Percentiles rank a stretch among this genome's conserved stretches.
Conservation (phyloP, 1,140 invertebrate species). For the Saccostrea echinata region DNA sequence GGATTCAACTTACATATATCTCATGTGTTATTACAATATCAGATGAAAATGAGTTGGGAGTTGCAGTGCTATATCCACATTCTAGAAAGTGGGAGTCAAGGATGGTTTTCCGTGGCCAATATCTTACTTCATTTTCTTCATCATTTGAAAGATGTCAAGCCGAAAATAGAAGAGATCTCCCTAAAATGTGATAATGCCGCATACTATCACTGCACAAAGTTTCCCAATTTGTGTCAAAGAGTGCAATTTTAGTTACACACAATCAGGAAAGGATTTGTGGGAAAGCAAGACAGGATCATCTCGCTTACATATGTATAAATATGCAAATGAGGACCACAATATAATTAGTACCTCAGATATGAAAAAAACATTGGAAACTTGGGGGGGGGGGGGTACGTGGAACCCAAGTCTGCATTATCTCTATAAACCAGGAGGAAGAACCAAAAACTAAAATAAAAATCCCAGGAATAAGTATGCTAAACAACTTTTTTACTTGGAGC, state of each 20-base stretch:
- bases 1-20: not conserved
- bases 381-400: slow-evolving; percentile 34
- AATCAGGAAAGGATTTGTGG: slow-evolving; percentile 51
- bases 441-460: slow-evolving; percentile 4
- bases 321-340: slow-evolving; percentile 44
- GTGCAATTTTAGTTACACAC: slow-evolving; percentile 49
- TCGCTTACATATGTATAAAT: slow-evolving; percentile 39
- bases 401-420: not conserved
- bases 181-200: slow-evolving; percentile 47
- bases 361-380: slow-evolving; percentile 40
- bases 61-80: slow-evolving; percentile 21
- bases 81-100: not conserved
- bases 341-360: slow-evolving; percentile 18
- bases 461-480: slow-evolving; percentile 32
- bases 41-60: not conserved
- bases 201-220: slow-evolving; percentile 35
- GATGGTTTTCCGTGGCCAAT: slow-evolving; percentile 27
- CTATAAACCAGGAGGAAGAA: not conserved
- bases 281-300: slow-evolving; percentile 43
- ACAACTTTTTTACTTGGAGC: slow-evolving; percentile 40
- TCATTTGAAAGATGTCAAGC: not conserved
- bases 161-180: not conserved
- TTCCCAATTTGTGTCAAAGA: not conserved
- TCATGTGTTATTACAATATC: not conserved
- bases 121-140: slow-evolving; percentile 5